Evolutionary conservation across 2,113 vertebrate species (phyloP).

Genomic region (Ellobius talpinus): DNA sequence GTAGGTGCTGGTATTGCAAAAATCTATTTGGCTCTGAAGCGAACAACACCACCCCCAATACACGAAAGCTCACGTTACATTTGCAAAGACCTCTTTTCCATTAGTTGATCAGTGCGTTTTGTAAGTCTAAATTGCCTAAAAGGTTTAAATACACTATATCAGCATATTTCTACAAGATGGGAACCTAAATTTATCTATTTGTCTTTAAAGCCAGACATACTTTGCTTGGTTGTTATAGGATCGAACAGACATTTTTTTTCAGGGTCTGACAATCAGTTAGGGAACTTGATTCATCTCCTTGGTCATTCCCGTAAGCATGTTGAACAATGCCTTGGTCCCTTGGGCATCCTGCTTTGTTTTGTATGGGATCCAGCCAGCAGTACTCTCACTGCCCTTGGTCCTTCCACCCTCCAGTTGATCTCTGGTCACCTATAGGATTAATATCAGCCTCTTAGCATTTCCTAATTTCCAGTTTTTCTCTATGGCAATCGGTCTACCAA

Average conservation of each 20-base stretch:
- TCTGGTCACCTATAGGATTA: not conserved
- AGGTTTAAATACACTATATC: not conserved
- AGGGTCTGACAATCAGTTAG: not conserved
- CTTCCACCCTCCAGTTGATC: not conserved
- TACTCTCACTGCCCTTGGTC: not conserved
- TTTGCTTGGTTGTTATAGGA: not conserved
- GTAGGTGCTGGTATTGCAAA: not conserved
- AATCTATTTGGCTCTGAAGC: not conserved
- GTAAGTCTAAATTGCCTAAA: not conserved
- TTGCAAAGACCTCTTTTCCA: slow-evolving; percentile 5
- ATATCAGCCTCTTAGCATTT: not conserved
- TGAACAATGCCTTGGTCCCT: not conserved
- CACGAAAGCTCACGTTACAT: not conserved
- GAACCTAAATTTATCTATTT: not conserved
- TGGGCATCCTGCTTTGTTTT: not conserved
- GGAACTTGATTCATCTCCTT: not conserved
- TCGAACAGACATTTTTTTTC: not conserved
- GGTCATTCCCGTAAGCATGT: too few species aligned
- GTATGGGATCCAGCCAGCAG: not conserved
- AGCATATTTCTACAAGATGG: not conserved
- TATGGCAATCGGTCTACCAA: too few species aligned
- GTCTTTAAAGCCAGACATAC: not conserved
- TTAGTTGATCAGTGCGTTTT: not conserved
- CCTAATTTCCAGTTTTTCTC: not conserved
- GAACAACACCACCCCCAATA: not conserved